Base-by-base conservation (phyloP, 2,888 invertebrate species). In the Trissolcus brochymenae region DNA sequence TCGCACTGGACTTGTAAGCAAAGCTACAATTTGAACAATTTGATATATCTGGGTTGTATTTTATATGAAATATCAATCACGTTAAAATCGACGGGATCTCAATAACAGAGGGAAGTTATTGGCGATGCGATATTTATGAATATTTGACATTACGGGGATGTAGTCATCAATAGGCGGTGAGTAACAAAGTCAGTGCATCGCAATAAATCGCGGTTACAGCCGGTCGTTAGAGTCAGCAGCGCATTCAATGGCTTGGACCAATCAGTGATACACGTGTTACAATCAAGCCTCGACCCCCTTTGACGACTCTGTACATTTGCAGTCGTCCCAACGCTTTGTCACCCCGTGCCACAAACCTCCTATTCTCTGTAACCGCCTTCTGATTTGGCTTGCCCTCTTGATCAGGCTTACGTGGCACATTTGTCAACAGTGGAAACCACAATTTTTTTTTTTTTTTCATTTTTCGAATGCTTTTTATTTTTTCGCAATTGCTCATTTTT, bases 181-280 rank as follows among this genome's bases (percentile, higher is more conserved):
- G 55, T 61, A 61, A 70, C 40, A 35, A 50, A 64, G 64, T 62
- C 56, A n/a, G 17, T 55, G 56, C 43, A n/a, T 64, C 29, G 61
- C 64, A 75, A 75, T 70, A 75, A 75, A 70, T 70, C 65, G 68
- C 29, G 40, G 60, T 76, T 76, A 64, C 50, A 50, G 53, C 62
- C 61, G 70, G 73, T 72, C 72, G 77, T 80, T 76, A 76, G 70
- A 81, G 68, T 65, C 79, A 75, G 71, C 66, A 76, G 78, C 67
- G 64, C 65, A 78, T 78, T 71, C 78, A 81, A 73, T 64, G 77
- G 65, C 76, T 76, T 67, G 71, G 81, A 84, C 81, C 84, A 85
- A 87, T 86, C 86, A 86, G 81, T 79, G 80, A 81, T 85, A 86
- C 84, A 84, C 81, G 82, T 83, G 84, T 87, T 84, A 82, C 80